Base-by-base conservation (phyloP, 2,888 invertebrate genomes). In the Perizoma affinitatum region DNA sequence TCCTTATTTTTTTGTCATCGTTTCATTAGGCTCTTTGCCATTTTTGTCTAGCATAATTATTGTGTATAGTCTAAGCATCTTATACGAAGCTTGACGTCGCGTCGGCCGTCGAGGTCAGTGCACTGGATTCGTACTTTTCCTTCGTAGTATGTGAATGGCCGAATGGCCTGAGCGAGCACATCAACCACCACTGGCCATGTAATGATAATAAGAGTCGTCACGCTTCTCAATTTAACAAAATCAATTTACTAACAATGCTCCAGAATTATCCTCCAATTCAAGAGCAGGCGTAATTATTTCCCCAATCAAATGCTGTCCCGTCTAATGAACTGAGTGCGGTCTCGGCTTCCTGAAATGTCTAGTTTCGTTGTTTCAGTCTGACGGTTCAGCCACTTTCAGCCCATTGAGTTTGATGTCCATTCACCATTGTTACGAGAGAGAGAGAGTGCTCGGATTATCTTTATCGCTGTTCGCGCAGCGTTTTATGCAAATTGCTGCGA, bases 31-130 rank as follows among this genome's bases (percentile, higher is more conserved):
- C 3, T 22, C 22, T 22, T 22, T 22, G 1, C 22, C 22, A 22
- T 22, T 22, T 22, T 22, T 22, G 22, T 22, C 22, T 22, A 22
- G 22, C 3, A 2, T 22, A 22, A 22, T 22, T 22, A 22, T 22
- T 1, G 22, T 22, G 22, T 22, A 22, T 22, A 22, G 22, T 2
- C 22, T 22, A 2, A 22, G 22, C 22, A 52, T 72, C 66, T 67
- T 59, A 70, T 63, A 70, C 67, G 64, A 60, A 54, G 54, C 62
- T 55, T 57, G 61, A 52, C 59, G 51, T 44, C 22, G 22, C 22
- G 22, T 22, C 49, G 71, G 69, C 1, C 22, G 22, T 22, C 49
- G 71, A 70, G 74, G 74, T 74, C 74, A 66, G 67, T 62, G 75
- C 59, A 67, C 73, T 61, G 33, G 45, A 58, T 63, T 55, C 55